These are phyloP conservation scores for Vanessa cardui DNA, from an alignment of 2,888 invertebrate species.

Conservation along the genomic window DNA sequence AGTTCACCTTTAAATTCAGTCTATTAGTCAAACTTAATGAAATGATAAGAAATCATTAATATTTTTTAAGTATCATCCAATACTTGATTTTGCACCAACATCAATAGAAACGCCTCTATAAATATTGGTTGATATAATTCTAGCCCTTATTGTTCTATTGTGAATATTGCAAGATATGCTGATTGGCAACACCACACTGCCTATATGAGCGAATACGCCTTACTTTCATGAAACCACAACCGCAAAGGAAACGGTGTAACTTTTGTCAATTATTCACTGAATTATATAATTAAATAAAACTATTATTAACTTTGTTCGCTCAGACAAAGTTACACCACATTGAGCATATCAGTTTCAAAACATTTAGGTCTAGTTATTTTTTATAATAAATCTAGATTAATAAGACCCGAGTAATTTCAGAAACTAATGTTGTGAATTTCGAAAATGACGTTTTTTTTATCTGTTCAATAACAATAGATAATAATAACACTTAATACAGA, in stretches of 20 bases:
- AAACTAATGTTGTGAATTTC: not conserved
- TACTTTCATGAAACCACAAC: conserved; percentile 22
- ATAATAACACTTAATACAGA: no score
- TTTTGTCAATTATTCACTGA: conserved; percentile 28
- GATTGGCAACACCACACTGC: not conserved
- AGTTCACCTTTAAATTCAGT: no score
- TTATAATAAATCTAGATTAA: conserved; percentile 51
- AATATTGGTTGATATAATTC: no score
- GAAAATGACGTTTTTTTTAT: no score
- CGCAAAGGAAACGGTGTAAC: conserved; percentile 30
- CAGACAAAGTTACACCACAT: conserved; percentile 54
- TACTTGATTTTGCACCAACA: no score
- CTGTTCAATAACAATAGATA: no score
- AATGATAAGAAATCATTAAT: no score
- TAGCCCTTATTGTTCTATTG: no score
- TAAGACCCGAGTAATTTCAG: conserved; percentile 41
- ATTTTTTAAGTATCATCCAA: no score
- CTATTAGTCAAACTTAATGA: no score
- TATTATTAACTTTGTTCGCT: conserved; percentile 40
- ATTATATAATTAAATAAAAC: not conserved
- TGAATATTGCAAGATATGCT: not conserved
- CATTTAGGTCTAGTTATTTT: conserved; percentile 61
- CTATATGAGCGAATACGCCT: not conserved
- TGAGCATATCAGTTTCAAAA: conserved; percentile 71
- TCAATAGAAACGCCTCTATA: no score